Conservation (phyloP, 2,113 vertebrate genomes). For the Corydoras maculifer region DNA sequence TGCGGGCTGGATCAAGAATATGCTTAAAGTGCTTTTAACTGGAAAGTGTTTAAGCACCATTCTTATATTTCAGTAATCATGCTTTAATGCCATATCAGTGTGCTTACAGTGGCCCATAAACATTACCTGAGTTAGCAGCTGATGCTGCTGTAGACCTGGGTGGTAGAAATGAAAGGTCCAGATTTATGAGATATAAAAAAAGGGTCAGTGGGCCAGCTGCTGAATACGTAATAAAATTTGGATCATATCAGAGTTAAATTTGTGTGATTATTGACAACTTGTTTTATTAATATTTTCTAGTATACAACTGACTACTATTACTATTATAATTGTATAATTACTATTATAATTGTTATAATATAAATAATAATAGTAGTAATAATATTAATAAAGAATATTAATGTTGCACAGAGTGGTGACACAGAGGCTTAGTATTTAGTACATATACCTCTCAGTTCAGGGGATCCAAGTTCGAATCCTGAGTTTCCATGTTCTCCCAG, state of each 20-base stretch:
- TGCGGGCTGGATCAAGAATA: slow-evolving; percentile 48
- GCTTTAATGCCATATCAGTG: slow-evolving; percentile 30
- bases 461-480: too few relatives aligned
- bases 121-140: slow-evolving; percentile 28
- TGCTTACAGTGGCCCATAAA: slow-evolving; percentile 36
- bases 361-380: too few relatives aligned
- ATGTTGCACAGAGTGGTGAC: too few relatives aligned
- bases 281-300: neutral
- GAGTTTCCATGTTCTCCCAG: too few relatives aligned
- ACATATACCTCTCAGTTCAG: too few relatives aligned
- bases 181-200: slow-evolving; percentile 10
- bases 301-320: neutral
- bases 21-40: too few relatives aligned
- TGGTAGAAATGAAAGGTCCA: slow-evolving; percentile 21
- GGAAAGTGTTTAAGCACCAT: too few relatives aligned
- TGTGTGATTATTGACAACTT: neutral
- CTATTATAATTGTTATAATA: too few relatives aligned
- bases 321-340: too few relatives aligned
- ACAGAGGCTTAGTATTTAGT: too few relatives aligned
- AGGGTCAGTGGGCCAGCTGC: slow-evolving; percentile 14
- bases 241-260: neutral
- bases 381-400: too few relatives aligned
- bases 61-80: slow-evolving; percentile 5
- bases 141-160: slow-evolving; percentile 26
- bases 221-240: slow-evolving; percentile 19